Conservation (phyloP, 2,113 vertebrate species). For the Dryoscopus gambensis region DNA sequence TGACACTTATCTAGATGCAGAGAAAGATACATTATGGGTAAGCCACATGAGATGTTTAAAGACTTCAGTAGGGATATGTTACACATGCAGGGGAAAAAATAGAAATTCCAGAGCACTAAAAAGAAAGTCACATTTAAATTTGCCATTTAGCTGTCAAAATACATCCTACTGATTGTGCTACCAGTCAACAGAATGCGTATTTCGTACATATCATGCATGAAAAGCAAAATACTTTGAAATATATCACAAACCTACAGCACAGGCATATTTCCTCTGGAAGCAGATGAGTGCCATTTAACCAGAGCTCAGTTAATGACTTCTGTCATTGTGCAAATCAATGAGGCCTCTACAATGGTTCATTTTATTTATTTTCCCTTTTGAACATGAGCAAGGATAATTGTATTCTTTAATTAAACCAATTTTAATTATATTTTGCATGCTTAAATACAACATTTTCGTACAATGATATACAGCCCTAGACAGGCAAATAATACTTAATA, state of each 20-base stretch:
- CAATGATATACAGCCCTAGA: neutral
- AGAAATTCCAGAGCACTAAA: neutral
- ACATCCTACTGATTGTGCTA: neutral
- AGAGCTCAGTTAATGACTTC: conserved; percentile 29
- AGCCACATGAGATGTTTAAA: neutral
- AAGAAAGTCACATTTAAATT: neutral
- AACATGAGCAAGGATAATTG: neutral
- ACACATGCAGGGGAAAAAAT: fast-evolving
- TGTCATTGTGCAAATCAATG: conserved; percentile 27
- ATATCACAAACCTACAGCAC: neutral
- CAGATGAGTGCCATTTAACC: conserved; percentile 6
- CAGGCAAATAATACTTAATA: neutral
- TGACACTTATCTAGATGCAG: neutral
- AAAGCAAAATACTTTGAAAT: conserved; percentile 18
- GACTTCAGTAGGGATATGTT: neutral
- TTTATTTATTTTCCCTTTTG: conserved; percentile 26
- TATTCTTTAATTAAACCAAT: conserved; percentile 15
- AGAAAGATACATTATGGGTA: neutral
- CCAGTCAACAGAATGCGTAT: neutral
- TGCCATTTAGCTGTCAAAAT: conserved; percentile 5
- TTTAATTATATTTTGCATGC: conserved; percentile 21
- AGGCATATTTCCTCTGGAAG: neutral
- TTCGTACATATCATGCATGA: neutral
- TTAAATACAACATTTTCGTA: neutral
- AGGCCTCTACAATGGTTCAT: neutral